A percentile compares a stretch with the other conserved stretches of the same genome.
Conservation (phyloP, 2,113 vertebrate genomes). For the Pterocles burchelli region DNA sequence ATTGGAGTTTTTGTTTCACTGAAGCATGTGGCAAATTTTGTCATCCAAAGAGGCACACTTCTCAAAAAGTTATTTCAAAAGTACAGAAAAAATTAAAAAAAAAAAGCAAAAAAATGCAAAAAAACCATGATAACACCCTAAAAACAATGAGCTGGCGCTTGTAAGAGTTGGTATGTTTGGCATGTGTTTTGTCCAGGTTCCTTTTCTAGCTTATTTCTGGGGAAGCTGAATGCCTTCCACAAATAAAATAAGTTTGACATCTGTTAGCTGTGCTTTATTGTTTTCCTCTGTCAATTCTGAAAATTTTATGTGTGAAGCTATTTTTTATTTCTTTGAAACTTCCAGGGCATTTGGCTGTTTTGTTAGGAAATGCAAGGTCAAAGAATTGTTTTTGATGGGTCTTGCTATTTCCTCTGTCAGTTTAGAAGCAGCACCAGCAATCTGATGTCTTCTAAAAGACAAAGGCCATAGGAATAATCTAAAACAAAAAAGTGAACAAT, state of each 20-base stretch:
- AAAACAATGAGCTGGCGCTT: neutral
- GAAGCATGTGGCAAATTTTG: fast-evolving
- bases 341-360: neutral
- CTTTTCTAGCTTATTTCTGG: neutral
- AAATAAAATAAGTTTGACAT: neutral
- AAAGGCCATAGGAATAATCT: neutral
- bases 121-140: no score
- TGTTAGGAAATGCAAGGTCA: neutral
- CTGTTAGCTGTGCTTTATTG: neutral
- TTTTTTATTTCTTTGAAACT: neutral
- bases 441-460: neutral
- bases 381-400: neutral
- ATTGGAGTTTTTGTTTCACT: neutral
- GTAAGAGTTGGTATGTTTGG: neutral
- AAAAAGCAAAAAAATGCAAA: no score
- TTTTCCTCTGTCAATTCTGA: neutral
- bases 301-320: neutral
- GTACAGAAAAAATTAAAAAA: no score
- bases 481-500: neutral
- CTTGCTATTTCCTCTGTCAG: neutral
- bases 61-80: neutral
- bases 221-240: neutral
- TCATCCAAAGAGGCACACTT: neutral
- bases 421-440: fast-evolving
- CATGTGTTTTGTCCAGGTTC: neutral